phyloP scores from a whole-genome alignment of 2,797 vertebrate genomes.

The Acanthiza pusilla region DNA sequence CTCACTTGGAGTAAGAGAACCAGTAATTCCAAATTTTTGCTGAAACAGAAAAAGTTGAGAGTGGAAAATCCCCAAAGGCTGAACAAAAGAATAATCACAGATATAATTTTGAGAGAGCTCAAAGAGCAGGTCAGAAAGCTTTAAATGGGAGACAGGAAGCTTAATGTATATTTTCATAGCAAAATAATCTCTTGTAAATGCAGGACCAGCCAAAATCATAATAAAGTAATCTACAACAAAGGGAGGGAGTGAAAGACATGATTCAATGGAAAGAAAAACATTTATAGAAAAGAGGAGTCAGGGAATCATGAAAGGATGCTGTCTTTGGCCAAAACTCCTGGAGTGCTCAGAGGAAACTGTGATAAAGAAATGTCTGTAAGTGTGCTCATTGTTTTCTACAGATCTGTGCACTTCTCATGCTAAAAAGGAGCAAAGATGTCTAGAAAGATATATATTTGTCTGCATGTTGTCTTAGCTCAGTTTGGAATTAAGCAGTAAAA shows the following conservation, averaged over 20 bases:
- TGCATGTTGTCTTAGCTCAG: not conserved
- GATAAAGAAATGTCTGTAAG: not conserved
- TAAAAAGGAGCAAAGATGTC: not conserved
- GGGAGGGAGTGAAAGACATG: not conserved
- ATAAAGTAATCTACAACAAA: not conserved
- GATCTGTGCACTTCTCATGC: not conserved
- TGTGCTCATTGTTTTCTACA: not conserved
- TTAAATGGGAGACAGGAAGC: conserved; percentile 10
- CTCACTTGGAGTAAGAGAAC: not conserved
- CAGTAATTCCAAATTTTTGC: not conserved
- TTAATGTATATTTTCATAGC: conserved; percentile 2
- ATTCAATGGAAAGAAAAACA: conserved; percentile 46
- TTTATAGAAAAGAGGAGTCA: conserved; percentile 14
- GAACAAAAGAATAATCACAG: not conserved
- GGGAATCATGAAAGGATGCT: conserved; percentile 18
- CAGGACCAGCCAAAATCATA: not conserved
- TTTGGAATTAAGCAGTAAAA: not conserved
- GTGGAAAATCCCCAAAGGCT: not conserved
- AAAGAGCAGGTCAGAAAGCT: not conserved
- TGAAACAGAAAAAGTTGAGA: not conserved
- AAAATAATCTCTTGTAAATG: conserved; percentile 32
- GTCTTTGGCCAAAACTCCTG: conserved; percentile 4
- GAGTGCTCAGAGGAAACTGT: not conserved
- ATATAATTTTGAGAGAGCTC: not conserved
- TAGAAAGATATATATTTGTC: not conserved